Evolutionary conservation across 1,140 invertebrate genomes (phyloP).

Genomic region (Chrysomallon squamiferum): DNA sequence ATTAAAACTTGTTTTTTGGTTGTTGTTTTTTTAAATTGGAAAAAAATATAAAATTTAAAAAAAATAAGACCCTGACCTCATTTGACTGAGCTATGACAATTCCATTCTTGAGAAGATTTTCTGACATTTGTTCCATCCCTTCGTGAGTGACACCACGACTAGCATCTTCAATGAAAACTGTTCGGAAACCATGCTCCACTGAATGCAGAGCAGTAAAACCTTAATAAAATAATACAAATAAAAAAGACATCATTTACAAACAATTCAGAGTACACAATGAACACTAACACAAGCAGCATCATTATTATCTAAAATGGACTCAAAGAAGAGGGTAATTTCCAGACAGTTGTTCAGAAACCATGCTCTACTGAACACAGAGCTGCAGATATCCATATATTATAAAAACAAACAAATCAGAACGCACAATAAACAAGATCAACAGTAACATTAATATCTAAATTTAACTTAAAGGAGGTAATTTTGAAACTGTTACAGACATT

Average conservation of each 20-base stretch:
- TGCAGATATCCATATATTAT: too few relatives aligned
- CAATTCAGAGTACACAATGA: neutral
- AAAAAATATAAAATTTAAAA: too few relatives aligned
- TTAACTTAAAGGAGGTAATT: too few relatives aligned
- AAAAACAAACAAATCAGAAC: too few relatives aligned
- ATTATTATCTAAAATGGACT: neutral
- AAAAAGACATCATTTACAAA: neutral
- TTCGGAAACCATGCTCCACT: conserved; percentile 86
- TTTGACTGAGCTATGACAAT: conserved; percentile 39
- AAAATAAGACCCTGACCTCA: conserved; percentile 23
- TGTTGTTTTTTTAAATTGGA: too few relatives aligned
- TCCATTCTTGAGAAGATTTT: conserved; percentile 35
- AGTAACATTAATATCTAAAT: too few relatives aligned
- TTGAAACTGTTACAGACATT: too few relatives aligned
- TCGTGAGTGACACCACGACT: conserved; percentile 79
- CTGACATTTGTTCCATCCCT: conserved; percentile 40
- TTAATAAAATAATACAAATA: conserved; percentile 57
- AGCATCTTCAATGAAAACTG: conserved; percentile 89
- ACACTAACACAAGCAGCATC: neutral
- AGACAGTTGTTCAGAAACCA: too few relatives aligned
- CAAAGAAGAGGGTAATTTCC: too few relatives aligned
- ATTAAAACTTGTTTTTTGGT: too few relatives aligned
- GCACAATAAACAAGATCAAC: too few relatives aligned
- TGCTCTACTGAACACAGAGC: too few relatives aligned
- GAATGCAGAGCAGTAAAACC: conserved; percentile 87